A percentile compares a stretch with the other conserved stretches of the same genome.
These are phyloP conservation scores for Muscidifurax raptorellus DNA, from an alignment of 1,140 invertebrate species.

Conservation along the genomic window DNA sequence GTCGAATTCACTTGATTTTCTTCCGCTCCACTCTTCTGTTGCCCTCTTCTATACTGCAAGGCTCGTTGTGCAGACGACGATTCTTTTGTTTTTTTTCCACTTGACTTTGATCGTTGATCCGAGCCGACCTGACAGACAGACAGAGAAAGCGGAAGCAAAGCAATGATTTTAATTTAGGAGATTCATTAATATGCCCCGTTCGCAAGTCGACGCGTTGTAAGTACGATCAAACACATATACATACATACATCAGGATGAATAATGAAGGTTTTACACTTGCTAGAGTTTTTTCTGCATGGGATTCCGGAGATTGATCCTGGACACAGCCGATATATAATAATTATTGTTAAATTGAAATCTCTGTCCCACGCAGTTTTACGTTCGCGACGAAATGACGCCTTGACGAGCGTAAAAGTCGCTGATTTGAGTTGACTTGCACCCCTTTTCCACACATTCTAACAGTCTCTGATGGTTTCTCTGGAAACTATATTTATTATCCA, in stretches of 20 bases:
- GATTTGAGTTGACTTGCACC: constrained; percentile 14
- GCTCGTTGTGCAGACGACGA: too few relatives aligned
- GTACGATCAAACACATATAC: constrained; percentile 61
- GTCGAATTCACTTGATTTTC: constrained; percentile 61
- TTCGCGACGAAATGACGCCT: constrained; percentile 22
- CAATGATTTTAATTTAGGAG: constrained; percentile 30
- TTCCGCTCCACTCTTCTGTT: constrained; percentile 47
- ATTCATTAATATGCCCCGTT: constrained; percentile 47
- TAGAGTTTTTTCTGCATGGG: constrained; percentile 69
- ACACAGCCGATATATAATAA: background rate
- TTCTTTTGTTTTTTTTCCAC: background rate
- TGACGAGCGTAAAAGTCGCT: constrained; percentile 25
- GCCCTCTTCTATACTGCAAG: constrained; percentile 46
- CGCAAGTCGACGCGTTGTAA: constrained; percentile 69
- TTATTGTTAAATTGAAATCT: background rate
- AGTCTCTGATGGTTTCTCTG: constrained; percentile 3
- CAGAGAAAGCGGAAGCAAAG: constrained; percentile 2
- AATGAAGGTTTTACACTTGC: constrained; percentile 48
- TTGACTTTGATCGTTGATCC: background rate
- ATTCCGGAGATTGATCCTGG: background rate
- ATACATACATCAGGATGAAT: background rate
- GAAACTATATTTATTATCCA: background rate
- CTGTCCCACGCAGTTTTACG: background rate
- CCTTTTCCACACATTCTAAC: background rate
- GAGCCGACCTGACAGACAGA: background rate